phyloP scores from a whole-genome alignment of 2,113 vertebrate species.

The Brachypodius melanocephalos region DNA sequence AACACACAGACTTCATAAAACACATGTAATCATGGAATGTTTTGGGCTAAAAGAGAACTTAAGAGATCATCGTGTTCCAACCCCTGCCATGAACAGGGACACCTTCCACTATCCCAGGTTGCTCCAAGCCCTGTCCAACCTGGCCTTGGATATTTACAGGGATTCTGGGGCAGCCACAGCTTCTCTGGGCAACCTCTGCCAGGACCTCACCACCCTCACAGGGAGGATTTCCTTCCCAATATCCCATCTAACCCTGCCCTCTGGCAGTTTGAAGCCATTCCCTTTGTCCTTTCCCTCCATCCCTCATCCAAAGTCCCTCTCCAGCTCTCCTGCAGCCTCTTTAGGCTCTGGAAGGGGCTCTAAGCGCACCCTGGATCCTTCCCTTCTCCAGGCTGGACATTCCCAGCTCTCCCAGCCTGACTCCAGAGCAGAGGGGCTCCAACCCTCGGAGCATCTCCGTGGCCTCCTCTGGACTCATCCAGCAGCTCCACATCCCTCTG shows the following conservation, averaged over 20 bases:
- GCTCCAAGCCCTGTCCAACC: rapidly evolving
- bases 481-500: neutral
- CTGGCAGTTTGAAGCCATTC: neutral
- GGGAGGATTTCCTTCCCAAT: rapidly evolving
- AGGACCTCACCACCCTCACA: rapidly evolving
- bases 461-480: neutral
- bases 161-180: neutral
- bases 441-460: rapidly evolving
- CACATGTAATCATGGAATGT: neutral
- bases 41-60: neutral
- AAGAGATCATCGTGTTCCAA: rapidly evolving
- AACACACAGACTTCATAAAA: neutral
- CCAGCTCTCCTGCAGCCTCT: neutral
- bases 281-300: rapidly evolving
- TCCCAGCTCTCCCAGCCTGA: neutral
- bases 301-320: neutral
- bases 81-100: neutral
- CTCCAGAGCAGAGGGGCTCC: neutral
- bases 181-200: rapidly evolving
- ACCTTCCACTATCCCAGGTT: neutral
- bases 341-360: neutral
- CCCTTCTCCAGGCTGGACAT: neutral
- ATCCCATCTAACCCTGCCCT: neutral
- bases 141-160: neutral
- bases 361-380: rapidly evolving